These are phyloP conservation scores for Corythaeola cristata DNA, from an alignment of 2,113 vertebrate genomes.

Conservation along the genomic window DNA sequence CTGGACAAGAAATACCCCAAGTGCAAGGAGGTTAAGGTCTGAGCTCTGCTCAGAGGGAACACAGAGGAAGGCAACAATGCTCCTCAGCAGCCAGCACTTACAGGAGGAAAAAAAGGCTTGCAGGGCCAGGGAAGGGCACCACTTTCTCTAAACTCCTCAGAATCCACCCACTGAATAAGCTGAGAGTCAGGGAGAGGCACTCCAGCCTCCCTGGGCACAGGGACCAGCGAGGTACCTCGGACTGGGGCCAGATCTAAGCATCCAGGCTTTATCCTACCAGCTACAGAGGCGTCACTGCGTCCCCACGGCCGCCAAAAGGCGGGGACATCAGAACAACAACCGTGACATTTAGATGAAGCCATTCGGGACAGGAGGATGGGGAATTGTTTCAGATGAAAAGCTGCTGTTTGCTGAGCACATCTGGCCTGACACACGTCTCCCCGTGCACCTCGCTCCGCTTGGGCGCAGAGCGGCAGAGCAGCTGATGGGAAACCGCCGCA, in stretches of 20 bases:
- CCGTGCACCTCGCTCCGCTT: background rate
- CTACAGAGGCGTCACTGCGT: background rate
- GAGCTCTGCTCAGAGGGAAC: background rate
- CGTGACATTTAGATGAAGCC: background rate
- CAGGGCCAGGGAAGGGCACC: background rate
- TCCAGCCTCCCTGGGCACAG: background rate
- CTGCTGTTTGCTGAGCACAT: background rate
- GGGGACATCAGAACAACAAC: background rate
- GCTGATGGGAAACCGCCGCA: background rate
- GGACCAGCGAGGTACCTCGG: background rate
- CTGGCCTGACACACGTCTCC: fast-evolving
- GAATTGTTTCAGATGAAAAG: background rate
- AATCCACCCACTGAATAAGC: background rate
- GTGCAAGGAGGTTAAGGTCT: background rate
- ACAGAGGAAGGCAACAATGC: background rate
- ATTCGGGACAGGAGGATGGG: background rate
- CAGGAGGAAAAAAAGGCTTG: background rate
- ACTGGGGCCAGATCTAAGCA: background rate
- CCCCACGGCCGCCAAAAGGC: background rate
- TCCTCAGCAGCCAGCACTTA: background rate
- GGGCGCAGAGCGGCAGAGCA: background rate
- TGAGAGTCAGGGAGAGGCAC: background rate
- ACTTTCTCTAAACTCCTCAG: background rate
- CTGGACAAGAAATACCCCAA: background rate
- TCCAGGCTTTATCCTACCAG: background rate